These are phyloP conservation scores for Eudyptes chrysolophus DNA, from an alignment of 2,113 vertebrate species.

Conservation along the genomic window DNA sequence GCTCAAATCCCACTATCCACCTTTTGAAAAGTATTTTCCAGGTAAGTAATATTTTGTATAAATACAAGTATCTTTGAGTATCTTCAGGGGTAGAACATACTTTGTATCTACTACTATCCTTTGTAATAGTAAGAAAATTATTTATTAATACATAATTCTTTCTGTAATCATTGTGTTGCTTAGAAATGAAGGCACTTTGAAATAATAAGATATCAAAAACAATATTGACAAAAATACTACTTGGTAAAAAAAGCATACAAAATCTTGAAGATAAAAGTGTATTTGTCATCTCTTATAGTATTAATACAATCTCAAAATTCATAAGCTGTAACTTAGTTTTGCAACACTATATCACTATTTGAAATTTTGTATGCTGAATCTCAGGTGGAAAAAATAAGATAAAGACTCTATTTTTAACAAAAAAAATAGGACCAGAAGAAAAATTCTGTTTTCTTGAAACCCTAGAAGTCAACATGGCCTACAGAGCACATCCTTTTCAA, in stretches of 20 bases:
- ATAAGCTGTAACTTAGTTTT: background rate
- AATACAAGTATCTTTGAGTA: no score
- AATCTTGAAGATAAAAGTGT: background rate
- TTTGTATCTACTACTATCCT: background rate
- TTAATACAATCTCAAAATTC: background rate
- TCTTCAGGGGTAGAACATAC: background rate
- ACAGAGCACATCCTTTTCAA: background rate
- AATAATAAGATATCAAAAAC: background rate
- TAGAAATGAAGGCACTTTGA: background rate
- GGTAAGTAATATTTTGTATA: background rate
- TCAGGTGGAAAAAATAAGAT: background rate
- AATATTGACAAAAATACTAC: background rate
- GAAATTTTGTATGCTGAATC: background rate
- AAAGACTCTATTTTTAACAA: background rate
- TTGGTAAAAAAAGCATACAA: background rate
- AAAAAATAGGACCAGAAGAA: background rate
- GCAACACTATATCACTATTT: background rate
- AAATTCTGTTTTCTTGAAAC: background rate
- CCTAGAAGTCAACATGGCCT: background rate
- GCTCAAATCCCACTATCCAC: background rate
- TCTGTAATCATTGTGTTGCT: background rate
- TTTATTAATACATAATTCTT: background rate
- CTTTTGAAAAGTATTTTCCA: background rate
- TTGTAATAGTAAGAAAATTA: background rate
- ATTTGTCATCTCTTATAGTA: background rate